Conservation (phyloP, 1,140 invertebrate species). For the Cecropterus lyciades region DNA sequence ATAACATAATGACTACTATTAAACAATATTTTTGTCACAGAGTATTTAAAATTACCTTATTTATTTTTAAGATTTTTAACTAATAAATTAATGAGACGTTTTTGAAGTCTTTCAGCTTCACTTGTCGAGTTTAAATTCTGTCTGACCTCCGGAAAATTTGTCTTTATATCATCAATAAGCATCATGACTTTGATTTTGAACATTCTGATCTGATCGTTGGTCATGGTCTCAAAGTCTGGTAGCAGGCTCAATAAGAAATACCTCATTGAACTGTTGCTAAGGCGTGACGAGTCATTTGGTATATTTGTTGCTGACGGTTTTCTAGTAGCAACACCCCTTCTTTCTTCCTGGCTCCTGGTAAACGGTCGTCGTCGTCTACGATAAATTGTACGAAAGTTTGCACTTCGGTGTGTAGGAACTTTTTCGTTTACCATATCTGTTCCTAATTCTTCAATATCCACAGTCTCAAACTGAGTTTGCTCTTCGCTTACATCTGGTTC, state of each 20-base stretch:
- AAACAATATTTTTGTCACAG: not conserved
- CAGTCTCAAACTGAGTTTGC: conserved; percentile 27
- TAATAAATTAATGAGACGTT: conserved; percentile 36
- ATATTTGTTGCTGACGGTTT: conserved; percentile 5
- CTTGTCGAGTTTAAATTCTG: not conserved
- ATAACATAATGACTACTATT: no score
- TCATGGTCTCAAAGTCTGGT: conserved; percentile 51
- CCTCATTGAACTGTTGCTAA: conserved; percentile 40
- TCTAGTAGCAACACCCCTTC: conserved; percentile 16
- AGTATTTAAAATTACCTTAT: not conserved
- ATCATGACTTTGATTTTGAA: conserved; percentile 49
- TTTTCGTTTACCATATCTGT: conserved; percentile 12
- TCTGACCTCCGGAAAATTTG: conserved; percentile 30
- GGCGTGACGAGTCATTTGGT: conserved; percentile 14
- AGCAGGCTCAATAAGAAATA: conserved; percentile 52
- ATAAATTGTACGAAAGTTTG: not conserved
- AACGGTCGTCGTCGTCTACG: conserved; percentile 30
- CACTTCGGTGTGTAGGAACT: not conserved
- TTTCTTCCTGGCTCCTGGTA: conserved; percentile 11
- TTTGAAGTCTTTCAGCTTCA: conserved; percentile 31
- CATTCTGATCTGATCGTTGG: conserved; percentile 42
- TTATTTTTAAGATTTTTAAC: conserved; percentile 28
- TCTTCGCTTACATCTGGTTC: conserved; percentile 30
- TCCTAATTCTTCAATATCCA: conserved; percentile 24
- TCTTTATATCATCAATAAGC: conserved; percentile 46